Percentiles rank a stretch among this genome's conserved stretches.
These are phyloP conservation scores for Nothocercus nigrocapillus DNA, from an alignment of 2,113 vertebrate genomes.

Conservation along the genomic window DNA sequence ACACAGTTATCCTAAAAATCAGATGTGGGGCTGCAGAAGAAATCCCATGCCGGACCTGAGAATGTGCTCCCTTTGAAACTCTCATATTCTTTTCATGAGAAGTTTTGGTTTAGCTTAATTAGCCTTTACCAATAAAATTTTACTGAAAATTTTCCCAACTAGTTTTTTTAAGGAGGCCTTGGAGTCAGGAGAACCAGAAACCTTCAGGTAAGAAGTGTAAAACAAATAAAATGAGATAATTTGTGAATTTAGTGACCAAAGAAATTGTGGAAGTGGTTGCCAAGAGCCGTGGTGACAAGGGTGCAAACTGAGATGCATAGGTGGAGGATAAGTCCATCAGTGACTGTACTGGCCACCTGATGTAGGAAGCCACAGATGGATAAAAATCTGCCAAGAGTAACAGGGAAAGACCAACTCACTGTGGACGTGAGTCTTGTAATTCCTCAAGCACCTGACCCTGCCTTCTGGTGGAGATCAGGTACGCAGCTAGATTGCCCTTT, in stretches of 20 bases:
- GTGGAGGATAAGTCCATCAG: not conserved
- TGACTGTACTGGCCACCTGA: not conserved
- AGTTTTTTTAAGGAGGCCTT: not conserved
- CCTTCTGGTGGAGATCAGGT: not conserved
- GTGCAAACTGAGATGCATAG: not conserved
- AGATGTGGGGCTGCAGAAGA: not conserved
- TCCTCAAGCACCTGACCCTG: not conserved
- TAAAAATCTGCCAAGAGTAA: not conserved
- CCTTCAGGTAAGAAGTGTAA: not conserved
- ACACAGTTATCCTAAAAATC: not conserved
- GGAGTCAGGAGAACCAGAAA: not conserved
- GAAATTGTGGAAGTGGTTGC: not conserved
- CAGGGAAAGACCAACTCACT: not conserved
- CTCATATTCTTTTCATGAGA: not conserved
- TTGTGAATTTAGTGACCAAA: not conserved
- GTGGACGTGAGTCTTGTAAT: not conserved
- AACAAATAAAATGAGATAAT: not conserved
- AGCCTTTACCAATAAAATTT: not conserved
- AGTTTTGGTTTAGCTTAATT: not conserved
- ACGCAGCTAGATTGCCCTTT: not conserved
- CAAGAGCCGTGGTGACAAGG: not conserved
- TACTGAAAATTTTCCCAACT: not conserved
- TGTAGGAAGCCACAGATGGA: not conserved
- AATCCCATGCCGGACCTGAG: not conserved
- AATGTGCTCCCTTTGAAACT: not conserved